These are phyloP conservation scores for Eriocheir sinensis DNA, from an alignment of 1,140 invertebrate genomes.

Conservation along the genomic window DNA sequence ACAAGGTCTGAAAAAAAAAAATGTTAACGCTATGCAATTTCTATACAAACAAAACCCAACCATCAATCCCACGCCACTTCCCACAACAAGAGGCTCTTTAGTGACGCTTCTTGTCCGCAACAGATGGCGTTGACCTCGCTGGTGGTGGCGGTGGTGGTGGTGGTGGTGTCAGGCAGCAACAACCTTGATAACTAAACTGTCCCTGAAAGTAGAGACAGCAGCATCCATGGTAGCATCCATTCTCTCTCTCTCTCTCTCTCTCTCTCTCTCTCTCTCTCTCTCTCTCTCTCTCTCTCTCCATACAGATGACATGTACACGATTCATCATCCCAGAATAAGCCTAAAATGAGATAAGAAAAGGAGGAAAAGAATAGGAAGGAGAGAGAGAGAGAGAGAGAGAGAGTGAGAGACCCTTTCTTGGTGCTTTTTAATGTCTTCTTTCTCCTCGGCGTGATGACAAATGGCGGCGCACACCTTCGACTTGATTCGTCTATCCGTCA, in stretches of 20 bases:
- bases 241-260: constrained; percentile 14
- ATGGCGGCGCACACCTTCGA: background rate
- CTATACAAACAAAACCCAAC: too few species aligned
- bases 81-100: background rate
- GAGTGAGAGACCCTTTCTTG: background rate
- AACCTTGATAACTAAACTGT: background rate
- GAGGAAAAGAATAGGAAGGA: background rate
- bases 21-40: too few species aligned
- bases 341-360: background rate
- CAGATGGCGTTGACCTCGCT: background rate
- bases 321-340: background rate
- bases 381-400: background rate
- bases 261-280: background rate
- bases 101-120: background rate
- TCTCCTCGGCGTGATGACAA: background rate
- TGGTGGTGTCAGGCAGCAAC: background rate
- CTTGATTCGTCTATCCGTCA: background rate
- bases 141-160: background rate
- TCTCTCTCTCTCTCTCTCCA: constrained; percentile 1
- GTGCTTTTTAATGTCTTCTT: background rate
- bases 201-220: too few species aligned
- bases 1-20: background rate
- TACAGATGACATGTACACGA: background rate
- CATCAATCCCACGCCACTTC: too few species aligned
- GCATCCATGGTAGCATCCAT: background rate